phyloP scores from a whole-genome alignment of 2,113 vertebrate genomes.

The Rhabdornis inornatus region DNA sequence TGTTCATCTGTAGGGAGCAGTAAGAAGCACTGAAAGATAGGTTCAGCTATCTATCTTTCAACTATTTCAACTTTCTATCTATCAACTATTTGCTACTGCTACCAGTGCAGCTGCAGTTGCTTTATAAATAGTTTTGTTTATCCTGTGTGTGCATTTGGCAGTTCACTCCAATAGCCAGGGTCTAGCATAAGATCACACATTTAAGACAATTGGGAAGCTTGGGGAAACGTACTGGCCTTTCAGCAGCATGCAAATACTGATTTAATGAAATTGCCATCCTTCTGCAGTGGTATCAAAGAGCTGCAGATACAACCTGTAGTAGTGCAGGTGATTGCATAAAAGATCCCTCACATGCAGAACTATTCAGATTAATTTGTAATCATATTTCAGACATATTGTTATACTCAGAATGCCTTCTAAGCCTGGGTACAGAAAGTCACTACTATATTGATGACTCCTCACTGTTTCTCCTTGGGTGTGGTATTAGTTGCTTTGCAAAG shows the following conservation, averaged over 20 bases:
- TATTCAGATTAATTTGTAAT: background rate
- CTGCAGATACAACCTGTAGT: background rate
- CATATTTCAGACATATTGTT: background rate
- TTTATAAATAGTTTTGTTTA: background rate
- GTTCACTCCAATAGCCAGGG: background rate
- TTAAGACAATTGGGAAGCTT: background rate
- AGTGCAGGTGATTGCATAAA: background rate
- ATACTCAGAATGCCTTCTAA: background rate
- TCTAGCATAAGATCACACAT: background rate
- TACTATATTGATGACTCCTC: background rate
- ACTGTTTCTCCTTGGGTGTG: background rate
- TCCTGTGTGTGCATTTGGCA: background rate
- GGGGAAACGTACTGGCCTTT: background rate
- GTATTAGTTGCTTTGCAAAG: slow-evolving; percentile 16
- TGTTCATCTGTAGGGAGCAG: background rate
- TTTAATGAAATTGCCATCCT: background rate
- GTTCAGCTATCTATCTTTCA: background rate
- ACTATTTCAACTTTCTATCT: no score
- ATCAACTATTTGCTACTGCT: background rate
- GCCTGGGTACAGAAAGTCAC: background rate
- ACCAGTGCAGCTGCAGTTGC: background rate
- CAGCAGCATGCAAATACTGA: background rate
- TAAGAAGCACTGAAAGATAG: background rate
- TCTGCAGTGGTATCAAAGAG: background rate
- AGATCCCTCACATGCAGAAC: background rate